phyloP scores from a whole-genome alignment of 2,797 vertebrate genomes.

The Ispidina picta region DNA sequence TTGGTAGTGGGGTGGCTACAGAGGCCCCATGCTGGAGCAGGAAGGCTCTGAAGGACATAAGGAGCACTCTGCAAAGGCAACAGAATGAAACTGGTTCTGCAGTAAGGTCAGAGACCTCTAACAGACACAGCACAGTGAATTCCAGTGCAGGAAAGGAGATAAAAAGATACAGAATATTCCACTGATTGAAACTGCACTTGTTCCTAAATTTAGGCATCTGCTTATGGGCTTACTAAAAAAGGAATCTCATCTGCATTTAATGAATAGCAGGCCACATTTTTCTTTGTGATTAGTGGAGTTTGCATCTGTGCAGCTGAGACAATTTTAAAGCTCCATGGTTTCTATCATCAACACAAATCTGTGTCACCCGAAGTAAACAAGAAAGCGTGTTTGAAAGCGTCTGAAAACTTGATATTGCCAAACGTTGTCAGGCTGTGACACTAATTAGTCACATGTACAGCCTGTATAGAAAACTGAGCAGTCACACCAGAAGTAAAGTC shows the following conservation, averaged over 20 bases:
- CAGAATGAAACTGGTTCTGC: background rate
- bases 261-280: slow-evolving; percentile 18
- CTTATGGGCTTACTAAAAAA: slow-evolving; percentile 22
- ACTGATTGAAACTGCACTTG: background rate
- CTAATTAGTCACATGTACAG: background rate
- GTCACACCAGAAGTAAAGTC: background rate
- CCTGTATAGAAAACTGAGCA: background rate
- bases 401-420: background rate
- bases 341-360: background rate
- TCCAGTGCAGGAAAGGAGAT: background rate
- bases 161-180: background rate
- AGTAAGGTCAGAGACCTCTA: background rate
- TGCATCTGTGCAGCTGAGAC: background rate
- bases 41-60: background rate
- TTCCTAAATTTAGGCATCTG: slow-evolving; percentile 41
- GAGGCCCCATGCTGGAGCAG: no score
- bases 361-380: background rate
- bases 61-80: background rate
- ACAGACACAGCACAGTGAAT: background rate
- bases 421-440: background rate
- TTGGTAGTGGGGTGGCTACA: background rate
- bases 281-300: background rate
- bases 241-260: slow-evolving; percentile 35
- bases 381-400: no score
- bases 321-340: background rate